These are phyloP conservation scores for Discoglossus pictus DNA, from an alignment of 2,797 vertebrate genomes.

Conservation along the genomic window DNA sequence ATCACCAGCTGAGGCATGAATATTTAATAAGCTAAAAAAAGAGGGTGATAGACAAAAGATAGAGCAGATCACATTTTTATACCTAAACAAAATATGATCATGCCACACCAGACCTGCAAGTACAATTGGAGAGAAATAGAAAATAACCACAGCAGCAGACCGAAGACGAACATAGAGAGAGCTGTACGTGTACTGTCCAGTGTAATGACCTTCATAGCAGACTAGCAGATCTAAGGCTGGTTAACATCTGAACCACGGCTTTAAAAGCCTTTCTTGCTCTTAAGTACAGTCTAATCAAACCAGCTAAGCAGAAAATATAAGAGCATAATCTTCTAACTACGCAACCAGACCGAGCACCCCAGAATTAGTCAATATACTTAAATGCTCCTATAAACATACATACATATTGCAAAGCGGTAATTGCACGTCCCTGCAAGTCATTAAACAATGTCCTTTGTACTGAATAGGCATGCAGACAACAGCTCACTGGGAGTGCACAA, in stretches of 20 bases:
- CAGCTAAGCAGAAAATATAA: no score
- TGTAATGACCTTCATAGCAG: conserved; percentile 9
- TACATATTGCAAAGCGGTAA: no score
- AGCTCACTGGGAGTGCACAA: background rate
- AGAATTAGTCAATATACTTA: no score
- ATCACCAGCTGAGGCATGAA: conserved; percentile 25
- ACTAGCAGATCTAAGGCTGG: background rate
- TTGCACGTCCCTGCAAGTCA: conserved; percentile 26
- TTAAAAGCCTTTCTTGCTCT: no score
- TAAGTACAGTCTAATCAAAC: no score
- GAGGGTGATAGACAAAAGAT: background rate
- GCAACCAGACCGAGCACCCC: no score
- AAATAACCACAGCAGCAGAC: background rate
- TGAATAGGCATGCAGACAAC: conserved; percentile 13
- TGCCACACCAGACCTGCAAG: background rate
- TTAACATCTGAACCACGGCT: no score
- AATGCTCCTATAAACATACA: no score
- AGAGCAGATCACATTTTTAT: no score
- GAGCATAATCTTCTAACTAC: no score
- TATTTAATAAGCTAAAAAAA: conserved; percentile 6
- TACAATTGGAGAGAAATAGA: background rate
- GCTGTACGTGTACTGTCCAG: background rate
- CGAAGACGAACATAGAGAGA: background rate
- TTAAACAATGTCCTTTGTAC: conserved; percentile 38
- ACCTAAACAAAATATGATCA: no score